A percentile compares a stretch with the other conserved stretches of the same genome.
phyloP scores from a whole-genome alignment of 2,888 invertebrate species.

The Cybosia mesomella region DNA sequence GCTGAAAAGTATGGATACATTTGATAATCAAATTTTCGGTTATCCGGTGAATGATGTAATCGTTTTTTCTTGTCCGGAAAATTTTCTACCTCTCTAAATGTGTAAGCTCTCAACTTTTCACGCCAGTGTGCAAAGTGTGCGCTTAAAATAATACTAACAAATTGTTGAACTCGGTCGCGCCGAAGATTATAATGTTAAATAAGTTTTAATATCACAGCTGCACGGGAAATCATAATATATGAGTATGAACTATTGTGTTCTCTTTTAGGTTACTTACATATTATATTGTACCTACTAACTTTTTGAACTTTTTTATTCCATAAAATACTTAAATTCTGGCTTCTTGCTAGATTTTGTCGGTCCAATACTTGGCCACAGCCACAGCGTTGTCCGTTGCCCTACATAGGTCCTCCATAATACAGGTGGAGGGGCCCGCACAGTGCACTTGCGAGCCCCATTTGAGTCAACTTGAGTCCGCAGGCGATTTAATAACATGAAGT shows the following conservation, averaged over 20 bases:
- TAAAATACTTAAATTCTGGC: no score
- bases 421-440: no score
- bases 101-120: conserved; percentile 23
- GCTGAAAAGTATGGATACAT: background rate
- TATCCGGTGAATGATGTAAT: background rate
- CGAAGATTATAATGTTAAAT: conserved; percentile 25
- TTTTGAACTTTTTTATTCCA: background rate
- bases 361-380: no score
- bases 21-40: background rate
- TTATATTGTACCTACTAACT: background rate
- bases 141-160: conserved; percentile 25
- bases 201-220: conserved; percentile 21
- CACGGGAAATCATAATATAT: conserved; percentile 10
- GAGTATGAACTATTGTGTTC: conserved; percentile 16
- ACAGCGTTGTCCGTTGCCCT: no score
- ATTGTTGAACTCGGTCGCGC: conserved; percentile 18
- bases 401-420: no score
- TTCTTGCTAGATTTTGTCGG: no score
- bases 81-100: conserved; percentile 5
- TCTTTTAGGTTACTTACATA: background rate
- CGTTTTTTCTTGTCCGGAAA: background rate
- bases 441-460: no score
- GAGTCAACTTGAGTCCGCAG: no score
- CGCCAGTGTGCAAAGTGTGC: conserved; percentile 20
- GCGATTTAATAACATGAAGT: no score